Percentiles rank a stretch among this genome's conserved stretches.
Evolutionary conservation across 2,797 vertebrate genomes (phyloP).

Genomic region (Capromys pilorides): DNA sequence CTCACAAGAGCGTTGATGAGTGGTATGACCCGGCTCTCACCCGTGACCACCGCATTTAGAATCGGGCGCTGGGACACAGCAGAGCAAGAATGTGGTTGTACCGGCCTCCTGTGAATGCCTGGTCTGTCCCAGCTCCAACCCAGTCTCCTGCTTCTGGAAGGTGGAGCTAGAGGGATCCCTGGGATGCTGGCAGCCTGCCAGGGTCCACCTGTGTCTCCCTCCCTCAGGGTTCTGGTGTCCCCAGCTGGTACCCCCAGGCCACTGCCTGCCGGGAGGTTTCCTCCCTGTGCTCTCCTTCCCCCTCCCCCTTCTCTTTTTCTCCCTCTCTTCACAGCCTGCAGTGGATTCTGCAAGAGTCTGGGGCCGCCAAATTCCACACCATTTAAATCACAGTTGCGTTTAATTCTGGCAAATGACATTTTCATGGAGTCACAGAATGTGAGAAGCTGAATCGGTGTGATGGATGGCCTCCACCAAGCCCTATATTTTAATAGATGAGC

Average conservation of each 20-base stretch:
- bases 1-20: neutral
- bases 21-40: fast-evolving
- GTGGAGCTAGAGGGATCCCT: neutral
- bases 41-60: neutral
- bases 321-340: neutral
- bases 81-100: neutral
- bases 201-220: neutral
- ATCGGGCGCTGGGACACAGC: fast-evolving
- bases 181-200: neutral
- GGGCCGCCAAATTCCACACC: slow-evolving; percentile 59
- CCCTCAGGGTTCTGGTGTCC: neutral
- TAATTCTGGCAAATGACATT: slow-evolving; percentile 57
- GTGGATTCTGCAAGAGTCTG: neutral
- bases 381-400: slow-evolving; percentile 65
- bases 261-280: neutral
- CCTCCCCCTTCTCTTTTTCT: neutral
- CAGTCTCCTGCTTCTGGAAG: slow-evolving; percentile 18
- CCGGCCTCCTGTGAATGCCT: neutral
- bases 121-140: neutral
- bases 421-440: slow-evolving; percentile 52
- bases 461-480: slow-evolving; percentile 40
- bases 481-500: slow-evolving; percentile 47
- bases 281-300: too few relatives aligned
- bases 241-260: neutral
- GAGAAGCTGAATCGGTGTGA: slow-evolving; percentile 62